Evolutionary conservation across 2,797 vertebrate genomes (phyloP).

Genomic region (Ataeniobius toweri): DNA sequence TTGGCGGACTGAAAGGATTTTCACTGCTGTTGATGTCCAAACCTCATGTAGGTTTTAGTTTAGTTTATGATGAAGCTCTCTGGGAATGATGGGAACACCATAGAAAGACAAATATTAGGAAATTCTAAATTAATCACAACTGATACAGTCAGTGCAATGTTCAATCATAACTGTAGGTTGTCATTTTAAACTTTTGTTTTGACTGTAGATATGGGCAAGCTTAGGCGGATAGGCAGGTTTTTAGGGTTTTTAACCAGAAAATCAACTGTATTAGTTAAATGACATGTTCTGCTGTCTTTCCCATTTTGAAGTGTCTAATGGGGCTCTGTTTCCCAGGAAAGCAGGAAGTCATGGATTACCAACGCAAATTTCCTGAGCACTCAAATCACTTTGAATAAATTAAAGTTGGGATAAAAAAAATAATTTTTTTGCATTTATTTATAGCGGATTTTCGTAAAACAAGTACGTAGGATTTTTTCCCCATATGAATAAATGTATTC

Average conservation of each 20-base stretch:
- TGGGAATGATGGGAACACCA: neutral
- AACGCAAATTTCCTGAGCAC: neutral
- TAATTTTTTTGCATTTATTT: too few species aligned
- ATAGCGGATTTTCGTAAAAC: too few species aligned
- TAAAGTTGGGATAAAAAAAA: neutral
- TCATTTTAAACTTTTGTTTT: neutral
- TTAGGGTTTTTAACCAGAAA: neutral
- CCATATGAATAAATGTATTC: too few species aligned
- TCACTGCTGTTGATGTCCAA: too few species aligned
- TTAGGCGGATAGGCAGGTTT: neutral
- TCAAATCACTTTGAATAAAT: neutral
- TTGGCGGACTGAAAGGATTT: too few species aligned
- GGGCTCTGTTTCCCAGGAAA: neutral
- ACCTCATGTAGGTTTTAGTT: neutral
- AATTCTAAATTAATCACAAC: neutral
- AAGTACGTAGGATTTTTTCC: too few species aligned
- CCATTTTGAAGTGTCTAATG: neutral
- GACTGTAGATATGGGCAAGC: neutral
- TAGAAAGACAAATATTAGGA: too few species aligned
- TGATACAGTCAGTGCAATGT: neutral
- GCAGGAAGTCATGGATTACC: neutral
- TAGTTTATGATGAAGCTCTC: neutral
- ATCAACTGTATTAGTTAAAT: neutral
- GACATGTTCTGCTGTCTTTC: neutral
- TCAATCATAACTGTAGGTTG: neutral